Conservation (phyloP, 2,888 invertebrate genomes). For the Epistrophella euchroma region DNA sequence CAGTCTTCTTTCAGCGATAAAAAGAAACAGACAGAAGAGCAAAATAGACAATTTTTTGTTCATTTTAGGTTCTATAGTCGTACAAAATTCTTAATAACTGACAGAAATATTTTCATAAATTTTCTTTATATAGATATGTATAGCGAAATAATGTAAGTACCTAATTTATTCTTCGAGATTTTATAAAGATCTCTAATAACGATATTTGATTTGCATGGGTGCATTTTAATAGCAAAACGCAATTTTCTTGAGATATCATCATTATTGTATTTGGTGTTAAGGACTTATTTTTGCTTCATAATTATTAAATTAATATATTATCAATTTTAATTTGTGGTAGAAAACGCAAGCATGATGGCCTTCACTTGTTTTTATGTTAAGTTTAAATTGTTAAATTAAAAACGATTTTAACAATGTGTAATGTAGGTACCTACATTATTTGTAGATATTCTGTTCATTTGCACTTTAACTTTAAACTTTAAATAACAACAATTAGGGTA, state of each 20-base stretch:
- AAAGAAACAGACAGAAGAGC: background rate
- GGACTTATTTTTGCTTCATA: background rate
- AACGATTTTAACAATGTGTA: too few relatives aligned
- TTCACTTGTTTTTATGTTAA: too few relatives aligned
- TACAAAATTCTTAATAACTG: background rate
- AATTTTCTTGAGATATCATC: background rate
- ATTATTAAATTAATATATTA: background rate
- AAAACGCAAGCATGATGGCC: background rate
- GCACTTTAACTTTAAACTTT: too few relatives aligned
- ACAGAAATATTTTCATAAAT: background rate
- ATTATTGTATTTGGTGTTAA: background rate
- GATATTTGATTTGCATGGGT: constrained; percentile 18
- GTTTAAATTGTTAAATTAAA: too few relatives aligned
- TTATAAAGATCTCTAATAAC: background rate
- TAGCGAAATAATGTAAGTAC: background rate
- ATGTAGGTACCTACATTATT: too few relatives aligned
- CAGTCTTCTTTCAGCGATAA: background rate
- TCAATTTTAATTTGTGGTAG: background rate
- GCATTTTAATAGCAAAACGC: constrained; percentile 22
- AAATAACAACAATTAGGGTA: too few relatives aligned
- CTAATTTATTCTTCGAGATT: background rate
- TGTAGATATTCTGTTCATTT: too few relatives aligned
- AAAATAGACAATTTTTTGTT: background rate
- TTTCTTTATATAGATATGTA: constrained; percentile 7
- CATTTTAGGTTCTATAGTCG: background rate